Evolutionary conservation across 2,888 invertebrate species (phyloP).

Genomic region (Drosophila pseudotakahashii): DNA sequence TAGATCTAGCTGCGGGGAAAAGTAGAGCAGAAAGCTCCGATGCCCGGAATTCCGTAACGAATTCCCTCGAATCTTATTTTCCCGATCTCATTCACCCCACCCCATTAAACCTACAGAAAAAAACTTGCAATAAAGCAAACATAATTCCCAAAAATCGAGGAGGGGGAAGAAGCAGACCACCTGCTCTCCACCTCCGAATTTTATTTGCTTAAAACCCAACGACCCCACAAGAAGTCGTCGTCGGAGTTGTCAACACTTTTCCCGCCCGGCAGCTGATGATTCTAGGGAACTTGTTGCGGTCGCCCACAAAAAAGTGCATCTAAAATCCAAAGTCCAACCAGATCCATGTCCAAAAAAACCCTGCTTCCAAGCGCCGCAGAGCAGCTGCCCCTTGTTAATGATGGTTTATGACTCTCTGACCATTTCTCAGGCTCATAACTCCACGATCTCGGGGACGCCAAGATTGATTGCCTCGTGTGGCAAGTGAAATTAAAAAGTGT

Average conservation of each 20-base stretch:
- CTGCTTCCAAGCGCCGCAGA: constrained; percentile 52
- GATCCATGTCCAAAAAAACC: constrained; percentile 4
- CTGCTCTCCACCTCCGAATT: constrained; percentile 10
- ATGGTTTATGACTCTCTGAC: constrained; percentile 69
- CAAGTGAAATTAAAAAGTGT: constrained; percentile 78
- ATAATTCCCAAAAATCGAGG: constrained; percentile 32
- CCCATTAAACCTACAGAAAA: not conserved
- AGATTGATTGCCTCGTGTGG: constrained; percentile 70
- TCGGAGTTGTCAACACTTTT: constrained; percentile 59
- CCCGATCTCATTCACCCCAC: not conserved
- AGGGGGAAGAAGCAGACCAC: constrained; percentile 1
- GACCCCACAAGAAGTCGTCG: constrained; percentile 66
- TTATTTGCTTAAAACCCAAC: constrained; percentile 52
- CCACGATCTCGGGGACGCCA: constrained; percentile 21
- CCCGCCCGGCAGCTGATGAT: constrained; percentile 42
- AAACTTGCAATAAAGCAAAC: constrained; percentile 32
- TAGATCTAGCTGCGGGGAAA: constrained; percentile 49
- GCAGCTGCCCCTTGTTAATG: constrained; percentile 62
- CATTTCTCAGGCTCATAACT: constrained; percentile 74
- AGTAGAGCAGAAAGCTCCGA: constrained; percentile 51
- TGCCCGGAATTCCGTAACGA: constrained; percentile 9
- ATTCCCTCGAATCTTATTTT: constrained; percentile 25
- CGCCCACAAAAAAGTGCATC: constrained; percentile 56
- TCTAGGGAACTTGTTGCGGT: constrained; percentile 68
- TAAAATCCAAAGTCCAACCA: not conserved